Conservation (phyloP, 2,113 vertebrate species). For the Riparia riparia region DNA sequence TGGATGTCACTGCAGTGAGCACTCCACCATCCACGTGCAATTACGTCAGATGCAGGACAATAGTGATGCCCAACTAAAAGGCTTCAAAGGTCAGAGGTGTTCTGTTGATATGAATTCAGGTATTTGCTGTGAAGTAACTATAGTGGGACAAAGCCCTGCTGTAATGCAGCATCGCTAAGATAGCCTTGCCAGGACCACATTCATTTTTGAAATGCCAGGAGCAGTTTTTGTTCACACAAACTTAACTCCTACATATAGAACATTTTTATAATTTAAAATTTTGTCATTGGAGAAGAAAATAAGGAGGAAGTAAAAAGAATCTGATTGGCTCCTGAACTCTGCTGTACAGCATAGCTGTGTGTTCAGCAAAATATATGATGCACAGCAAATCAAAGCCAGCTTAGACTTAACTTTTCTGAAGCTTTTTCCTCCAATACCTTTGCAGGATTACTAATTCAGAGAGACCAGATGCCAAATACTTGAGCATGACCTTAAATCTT, state of each 20-base stretch:
- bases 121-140: neutral
- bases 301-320: neutral
- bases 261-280: neutral
- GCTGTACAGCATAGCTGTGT: neutral
- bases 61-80: rapidly evolving
- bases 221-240: neutral
- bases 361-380: neutral
- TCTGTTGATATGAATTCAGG: neutral
- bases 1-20: neutral
- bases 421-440: neutral
- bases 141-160: neutral
- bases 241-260: neutral
- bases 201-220: neutral
- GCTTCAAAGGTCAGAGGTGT: neutral
- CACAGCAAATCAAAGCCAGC: neutral
- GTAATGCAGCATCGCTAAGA: neutral
- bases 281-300: neutral
- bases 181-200: neutral
- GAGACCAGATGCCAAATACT: conserved; percentile 14
- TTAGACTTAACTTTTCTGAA: neutral
- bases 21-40: rapidly evolving
- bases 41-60: rapidly evolving
- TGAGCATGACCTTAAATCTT: neutral
- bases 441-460: neutral
- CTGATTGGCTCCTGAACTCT: neutral